These are phyloP conservation scores for Tethea ocularis DNA, from an alignment of 2,888 invertebrate genomes.

Conservation along the genomic window DNA sequence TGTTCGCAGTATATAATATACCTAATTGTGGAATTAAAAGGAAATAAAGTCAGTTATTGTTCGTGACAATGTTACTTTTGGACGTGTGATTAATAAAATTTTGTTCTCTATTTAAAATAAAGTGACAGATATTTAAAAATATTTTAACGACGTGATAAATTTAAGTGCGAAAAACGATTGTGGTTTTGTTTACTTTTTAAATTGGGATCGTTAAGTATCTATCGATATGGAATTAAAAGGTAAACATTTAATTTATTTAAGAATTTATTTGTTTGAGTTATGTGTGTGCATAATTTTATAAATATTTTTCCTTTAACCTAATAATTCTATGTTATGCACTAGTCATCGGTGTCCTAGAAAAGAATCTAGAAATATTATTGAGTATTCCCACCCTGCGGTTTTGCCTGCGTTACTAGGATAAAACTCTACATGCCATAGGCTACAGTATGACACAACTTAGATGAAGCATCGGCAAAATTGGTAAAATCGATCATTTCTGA, in stretches of 20 bases:
- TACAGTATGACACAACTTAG: too few relatives aligned
- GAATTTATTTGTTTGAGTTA: too few relatives aligned
- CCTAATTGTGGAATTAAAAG: not conserved
- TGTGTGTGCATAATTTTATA: not conserved
- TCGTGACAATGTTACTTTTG: not conserved
- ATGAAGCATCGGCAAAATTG: too few relatives aligned
- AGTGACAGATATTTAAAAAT: not conserved
- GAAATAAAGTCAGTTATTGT: not conserved
- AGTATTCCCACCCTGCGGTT: too few relatives aligned
- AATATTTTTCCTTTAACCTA: not conserved
- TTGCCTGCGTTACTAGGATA: too few relatives aligned
- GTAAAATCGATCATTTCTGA: too few relatives aligned
- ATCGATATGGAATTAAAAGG: not conserved
- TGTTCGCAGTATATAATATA: too few relatives aligned
- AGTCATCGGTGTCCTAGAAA: too few relatives aligned
- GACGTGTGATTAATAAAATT: not conserved
- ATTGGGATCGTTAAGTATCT: not conserved
- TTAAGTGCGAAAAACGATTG: not conserved
- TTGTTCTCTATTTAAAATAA: not conserved
- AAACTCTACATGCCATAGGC: too few relatives aligned
- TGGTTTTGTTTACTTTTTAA: not conserved
- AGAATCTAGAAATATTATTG: too few relatives aligned
- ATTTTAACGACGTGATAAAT: not conserved
- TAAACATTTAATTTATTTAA: too few relatives aligned
- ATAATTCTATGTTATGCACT: too few relatives aligned